Evolutionary conservation across 2,888 invertebrate species (phyloP).

Genomic region (Amphipoea lucens): DNA sequence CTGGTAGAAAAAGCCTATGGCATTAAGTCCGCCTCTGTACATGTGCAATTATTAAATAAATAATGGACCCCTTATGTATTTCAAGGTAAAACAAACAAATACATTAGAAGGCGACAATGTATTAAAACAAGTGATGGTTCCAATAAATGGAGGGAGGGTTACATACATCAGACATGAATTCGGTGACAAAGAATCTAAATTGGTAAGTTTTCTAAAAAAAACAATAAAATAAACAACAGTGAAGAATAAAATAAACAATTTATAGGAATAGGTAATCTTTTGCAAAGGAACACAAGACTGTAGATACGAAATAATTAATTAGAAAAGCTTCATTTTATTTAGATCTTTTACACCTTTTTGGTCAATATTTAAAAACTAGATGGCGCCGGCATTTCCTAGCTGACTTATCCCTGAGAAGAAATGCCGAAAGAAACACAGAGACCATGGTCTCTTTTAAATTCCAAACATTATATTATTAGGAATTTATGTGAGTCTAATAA

Average conservation of each 20-base stretch:
- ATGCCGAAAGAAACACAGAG: too few relatives aligned
- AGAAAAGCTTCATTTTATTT: background rate
- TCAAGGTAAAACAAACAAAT: constrained; percentile 77
- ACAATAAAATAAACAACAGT: background rate
- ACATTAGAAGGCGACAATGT: constrained; percentile 78
- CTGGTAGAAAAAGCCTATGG: too few relatives aligned
- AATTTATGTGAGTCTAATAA: background rate
- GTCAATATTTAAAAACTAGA: too few relatives aligned
- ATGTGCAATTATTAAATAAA: too few relatives aligned
- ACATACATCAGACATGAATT: constrained; percentile 79
- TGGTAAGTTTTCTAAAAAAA: constrained; percentile 70
- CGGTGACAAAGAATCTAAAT: constrained; percentile 75
- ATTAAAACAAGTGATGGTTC: constrained; percentile 77
- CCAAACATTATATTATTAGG: too few relatives aligned
- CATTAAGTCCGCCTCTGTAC: too few relatives aligned
- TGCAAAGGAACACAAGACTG: background rate
- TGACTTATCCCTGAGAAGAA: too few relatives aligned
- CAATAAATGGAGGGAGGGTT: constrained; percentile 74
- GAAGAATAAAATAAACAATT: background rate
- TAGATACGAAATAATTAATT: background rate
- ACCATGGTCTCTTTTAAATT: too few relatives aligned
- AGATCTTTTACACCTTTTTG: too few relatives aligned
- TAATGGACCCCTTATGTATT: constrained; percentile 9
- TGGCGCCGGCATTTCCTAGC: too few relatives aligned
- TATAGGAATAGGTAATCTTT: background rate